Conservation (phyloP, 1,140 invertebrate genomes). For the Drosophila ogumai region DNA sequence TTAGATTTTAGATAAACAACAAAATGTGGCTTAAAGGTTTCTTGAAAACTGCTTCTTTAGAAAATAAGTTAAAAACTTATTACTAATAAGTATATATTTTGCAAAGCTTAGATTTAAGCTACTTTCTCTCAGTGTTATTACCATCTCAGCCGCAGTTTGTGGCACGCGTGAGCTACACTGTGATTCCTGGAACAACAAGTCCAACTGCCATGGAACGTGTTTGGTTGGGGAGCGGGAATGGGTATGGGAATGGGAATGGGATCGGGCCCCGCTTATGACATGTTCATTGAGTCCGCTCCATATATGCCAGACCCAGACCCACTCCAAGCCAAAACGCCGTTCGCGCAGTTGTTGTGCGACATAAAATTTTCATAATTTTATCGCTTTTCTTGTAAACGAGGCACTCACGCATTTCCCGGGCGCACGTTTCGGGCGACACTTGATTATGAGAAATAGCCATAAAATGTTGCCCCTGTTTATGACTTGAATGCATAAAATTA, state of each 20-base stretch:
- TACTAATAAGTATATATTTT: not conserved
- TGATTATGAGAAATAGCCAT: constrained; percentile 75
- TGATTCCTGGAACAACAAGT: constrained; percentile 77
- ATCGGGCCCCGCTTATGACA: constrained; percentile 67
- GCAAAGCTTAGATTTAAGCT: not conserved
- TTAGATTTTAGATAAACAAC: not conserved
- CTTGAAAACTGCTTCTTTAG: too few species aligned
- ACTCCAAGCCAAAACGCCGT: constrained; percentile 26
- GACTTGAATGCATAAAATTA: constrained; percentile 81
- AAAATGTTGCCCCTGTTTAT: constrained; percentile 64
- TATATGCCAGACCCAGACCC: constrained; percentile 53
- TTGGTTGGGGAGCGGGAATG: constrained; percentile 32
- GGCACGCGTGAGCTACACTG: constrained; percentile 70
- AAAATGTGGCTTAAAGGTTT: not conserved
- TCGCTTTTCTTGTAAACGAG: constrained; percentile 77
- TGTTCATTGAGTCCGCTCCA: constrained; percentile 71
- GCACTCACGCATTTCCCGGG: constrained; percentile 39
- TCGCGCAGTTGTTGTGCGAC: constrained; percentile 27
- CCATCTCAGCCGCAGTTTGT: not conserved
- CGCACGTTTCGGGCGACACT: constrained; percentile 60
- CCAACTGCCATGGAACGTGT: constrained; percentile 66
- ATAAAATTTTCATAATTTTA: constrained; percentile 80
- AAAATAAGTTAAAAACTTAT: too few species aligned
- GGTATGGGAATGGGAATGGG: constrained; percentile 37
- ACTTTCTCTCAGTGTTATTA: constrained; percentile 1